phyloP scores from a whole-genome alignment of 2,113 vertebrate genomes.

The Pygathrix nemaeus region DNA sequence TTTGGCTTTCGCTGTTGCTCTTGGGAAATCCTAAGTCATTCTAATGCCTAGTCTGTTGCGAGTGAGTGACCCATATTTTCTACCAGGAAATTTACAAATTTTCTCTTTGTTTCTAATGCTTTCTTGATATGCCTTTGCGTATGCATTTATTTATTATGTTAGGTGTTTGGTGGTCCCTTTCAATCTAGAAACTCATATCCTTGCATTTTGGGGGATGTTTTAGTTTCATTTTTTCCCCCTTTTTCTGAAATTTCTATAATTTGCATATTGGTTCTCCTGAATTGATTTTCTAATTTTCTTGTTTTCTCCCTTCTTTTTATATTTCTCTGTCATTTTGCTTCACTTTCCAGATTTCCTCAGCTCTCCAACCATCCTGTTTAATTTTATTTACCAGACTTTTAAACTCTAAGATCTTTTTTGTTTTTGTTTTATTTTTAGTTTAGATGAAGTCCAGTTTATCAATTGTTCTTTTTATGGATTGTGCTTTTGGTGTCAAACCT shows the following conservation, averaged over 20 bases:
- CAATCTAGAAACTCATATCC: background rate
- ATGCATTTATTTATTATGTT: background rate
- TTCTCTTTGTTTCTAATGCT: background rate
- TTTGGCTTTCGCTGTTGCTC: background rate
- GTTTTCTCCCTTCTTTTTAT: background rate
- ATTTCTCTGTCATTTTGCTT: background rate
- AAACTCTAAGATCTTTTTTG: background rate
- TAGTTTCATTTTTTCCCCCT: background rate
- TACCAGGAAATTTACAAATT: background rate
- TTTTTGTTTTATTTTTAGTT: background rate
- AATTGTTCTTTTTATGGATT: background rate
- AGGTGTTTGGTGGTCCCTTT: background rate
- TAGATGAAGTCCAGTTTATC: background rate
- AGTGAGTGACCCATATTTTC: background rate
- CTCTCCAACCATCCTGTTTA: background rate
- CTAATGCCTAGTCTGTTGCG: background rate
- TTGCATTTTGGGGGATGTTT: background rate
- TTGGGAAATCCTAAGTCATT: background rate
- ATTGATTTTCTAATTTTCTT: background rate
- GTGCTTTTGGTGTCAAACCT: background rate
- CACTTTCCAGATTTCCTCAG: background rate
- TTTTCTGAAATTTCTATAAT: background rate
- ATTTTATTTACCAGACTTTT: conserved; percentile 1
- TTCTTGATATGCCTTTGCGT: background rate
- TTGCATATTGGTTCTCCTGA: background rate